Evolutionary conservation across 2,797 vertebrate genomes (phyloP), one percentile per base, ranked within the genome.

Genomic region (Lemur catta): DNA sequence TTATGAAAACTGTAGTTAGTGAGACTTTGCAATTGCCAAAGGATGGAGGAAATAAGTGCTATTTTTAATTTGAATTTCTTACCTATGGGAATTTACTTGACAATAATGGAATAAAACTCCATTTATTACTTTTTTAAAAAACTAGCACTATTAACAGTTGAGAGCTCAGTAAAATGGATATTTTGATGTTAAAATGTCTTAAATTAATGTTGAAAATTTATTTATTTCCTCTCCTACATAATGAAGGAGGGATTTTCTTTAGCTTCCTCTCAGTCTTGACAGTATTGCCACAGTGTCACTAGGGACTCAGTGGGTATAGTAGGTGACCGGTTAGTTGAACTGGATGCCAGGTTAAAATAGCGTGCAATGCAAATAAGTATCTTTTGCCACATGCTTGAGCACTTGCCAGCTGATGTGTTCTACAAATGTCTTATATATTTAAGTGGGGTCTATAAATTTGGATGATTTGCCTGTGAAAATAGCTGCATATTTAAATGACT

Each of bases 21-120:
- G 9, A 33, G 46, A 55, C 38, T 63, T 95, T 90, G 84, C 48
- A 48, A 1, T 82, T 85, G 28, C 41, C 61, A 46, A 35, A 91
- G 24, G 22, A 15, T 50, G 35, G 38, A 22, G 20, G 43, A 41
- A 63, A 55, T 43, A 38, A 4, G 75, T 48, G 10, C 18, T 75
- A 3, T 93, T 89, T 91, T 74, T 65, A 87, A 74, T 92, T 43
- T 61, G 7, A 88, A 50, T 63, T 87, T 33, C 12, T 88, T 75
- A 14, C 35, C 84, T 79, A 57, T 15, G 26, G 43, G 26, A 35
- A 63, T 88, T 96, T 81, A n/a, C 67, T 65, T 67, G 69, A 74
- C 0, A n/a, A n/a, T 59, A 61, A 69, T 52, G 59, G n/a, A 35
- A 6, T 35, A 43, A 69, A 46, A 24, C 41, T 38, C 24, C 9